Conservation (phyloP, 2,888 invertebrate species). For the Vanessa cardui region DNA sequence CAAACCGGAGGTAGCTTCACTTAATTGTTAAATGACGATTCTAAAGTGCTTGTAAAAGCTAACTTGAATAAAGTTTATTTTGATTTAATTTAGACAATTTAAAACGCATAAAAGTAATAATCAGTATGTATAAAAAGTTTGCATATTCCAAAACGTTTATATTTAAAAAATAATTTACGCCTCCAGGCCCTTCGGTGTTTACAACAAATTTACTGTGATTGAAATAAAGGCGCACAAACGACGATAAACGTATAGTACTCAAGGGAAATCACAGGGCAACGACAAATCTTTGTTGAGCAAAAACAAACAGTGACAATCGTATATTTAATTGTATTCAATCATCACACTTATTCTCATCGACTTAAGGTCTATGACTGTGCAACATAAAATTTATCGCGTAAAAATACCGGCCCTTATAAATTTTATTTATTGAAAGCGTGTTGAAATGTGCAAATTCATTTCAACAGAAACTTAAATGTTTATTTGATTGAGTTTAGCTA, state of each 20-base stretch:
- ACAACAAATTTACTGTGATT: constrained; percentile 20
- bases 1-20: too few relatives aligned
- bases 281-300: constrained; percentile 33
- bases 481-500: background rate
- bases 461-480: background rate
- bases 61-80: too few relatives aligned
- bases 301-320: background rate
- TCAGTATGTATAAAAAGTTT: background rate
- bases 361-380: background rate
- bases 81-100: too few relatives aligned
- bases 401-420: constrained; percentile 8
- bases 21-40: too few relatives aligned
- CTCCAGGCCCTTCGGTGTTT: background rate
- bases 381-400: background rate
- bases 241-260: constrained; percentile 32
- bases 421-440: constrained; percentile 15
- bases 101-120: too few relatives aligned
- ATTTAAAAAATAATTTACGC: constrained; percentile 6
- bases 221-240: constrained; percentile 22
- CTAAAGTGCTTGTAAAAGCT: too few relatives aligned
- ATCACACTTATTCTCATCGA: background rate
- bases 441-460: constrained; percentile 7
- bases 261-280: constrained; percentile 36
- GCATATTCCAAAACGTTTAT: constrained; percentile 4
- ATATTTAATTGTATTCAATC: constrained; percentile 8